Evolutionary conservation across 92 coral and sea anemone species (phyloP).

Genomic region (Chrysogorgia sp.): DNA sequence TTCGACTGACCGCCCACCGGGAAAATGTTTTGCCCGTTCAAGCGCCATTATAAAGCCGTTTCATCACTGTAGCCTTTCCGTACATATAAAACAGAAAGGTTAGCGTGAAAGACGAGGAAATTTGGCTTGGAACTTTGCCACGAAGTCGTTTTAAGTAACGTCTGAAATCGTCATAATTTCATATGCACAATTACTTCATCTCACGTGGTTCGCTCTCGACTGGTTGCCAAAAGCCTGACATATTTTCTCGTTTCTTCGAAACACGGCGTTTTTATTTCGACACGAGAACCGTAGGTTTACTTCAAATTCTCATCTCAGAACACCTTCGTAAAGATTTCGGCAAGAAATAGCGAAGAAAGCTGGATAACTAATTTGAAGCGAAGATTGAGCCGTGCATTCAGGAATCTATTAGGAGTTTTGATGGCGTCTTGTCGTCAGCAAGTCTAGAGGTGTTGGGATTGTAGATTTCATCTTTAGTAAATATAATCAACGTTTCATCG

Average conservation of each 20-base stretch:
- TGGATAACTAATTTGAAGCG: neutral
- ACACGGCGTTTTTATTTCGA: neutral
- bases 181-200: conserved; percentile 20
- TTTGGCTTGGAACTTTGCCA: neutral
- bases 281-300: neutral
- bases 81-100: neutral
- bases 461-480: neutral
- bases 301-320: neutral
- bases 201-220: conserved; percentile 24
- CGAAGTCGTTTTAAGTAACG: conserved; percentile 20
- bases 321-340: neutral
- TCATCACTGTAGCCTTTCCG: neutral
- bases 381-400: neutral
- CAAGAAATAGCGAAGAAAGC: neutral
- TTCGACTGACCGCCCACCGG: conserved; percentile 22
- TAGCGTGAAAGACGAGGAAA: neutral
- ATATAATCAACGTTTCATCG: neutral
- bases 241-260: conserved; percentile 13
- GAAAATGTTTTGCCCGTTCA: conserved; percentile 15
- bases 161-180: conserved; percentile 9
- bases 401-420: conserved; percentile 8
- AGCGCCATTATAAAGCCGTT: neutral
- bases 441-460: neutral
- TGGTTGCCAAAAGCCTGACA: neutral
- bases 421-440: neutral